Percentiles rank a stretch among this genome's conserved stretches.
Conservation (phyloP, 1,140 invertebrate genomes). For the Halesus radiatus region DNA sequence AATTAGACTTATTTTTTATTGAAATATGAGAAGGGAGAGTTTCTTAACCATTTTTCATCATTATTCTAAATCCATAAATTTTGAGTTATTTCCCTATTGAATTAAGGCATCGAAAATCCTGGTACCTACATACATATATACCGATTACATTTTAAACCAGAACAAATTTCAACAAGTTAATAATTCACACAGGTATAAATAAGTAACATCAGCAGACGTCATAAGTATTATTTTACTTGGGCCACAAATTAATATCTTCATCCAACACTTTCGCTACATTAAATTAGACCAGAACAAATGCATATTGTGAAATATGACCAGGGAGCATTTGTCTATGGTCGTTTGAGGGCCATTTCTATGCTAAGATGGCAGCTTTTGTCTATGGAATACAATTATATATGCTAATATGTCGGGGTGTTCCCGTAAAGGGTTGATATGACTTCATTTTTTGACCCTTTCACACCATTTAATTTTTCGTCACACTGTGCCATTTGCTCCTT, state of each 20-base stretch:
- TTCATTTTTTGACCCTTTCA: constrained; percentile 56
- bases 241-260: constrained; percentile 23
- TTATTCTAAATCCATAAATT: too few species aligned
- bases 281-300: constrained; percentile 42
- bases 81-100: too few species aligned
- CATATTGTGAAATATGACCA: constrained; percentile 41
- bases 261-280: constrained; percentile 33
- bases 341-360: constrained; percentile 47
- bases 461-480: constrained; percentile 56
- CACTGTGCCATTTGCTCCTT: constrained; percentile 40
- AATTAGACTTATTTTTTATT: too few species aligned
- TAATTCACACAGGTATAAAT: too few species aligned
- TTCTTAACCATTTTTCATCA: too few species aligned
- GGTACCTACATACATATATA: too few species aligned
- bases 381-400: constrained; percentile 53
- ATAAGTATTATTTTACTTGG: background rate
- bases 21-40: too few species aligned
- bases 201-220: background rate
- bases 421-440: constrained; percentile 39
- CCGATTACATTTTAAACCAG: too few species aligned
- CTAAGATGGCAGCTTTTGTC: constrained; percentile 41
- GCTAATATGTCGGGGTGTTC: constrained; percentile 40
- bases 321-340: constrained; percentile 19
- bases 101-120: too few species aligned
- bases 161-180: too few species aligned